Evolutionary conservation across 92 coral and sea anemone species (phyloP), one percentile per base, ranked within the genome.

Genomic region (Chrysogorgia sp.): DNA sequence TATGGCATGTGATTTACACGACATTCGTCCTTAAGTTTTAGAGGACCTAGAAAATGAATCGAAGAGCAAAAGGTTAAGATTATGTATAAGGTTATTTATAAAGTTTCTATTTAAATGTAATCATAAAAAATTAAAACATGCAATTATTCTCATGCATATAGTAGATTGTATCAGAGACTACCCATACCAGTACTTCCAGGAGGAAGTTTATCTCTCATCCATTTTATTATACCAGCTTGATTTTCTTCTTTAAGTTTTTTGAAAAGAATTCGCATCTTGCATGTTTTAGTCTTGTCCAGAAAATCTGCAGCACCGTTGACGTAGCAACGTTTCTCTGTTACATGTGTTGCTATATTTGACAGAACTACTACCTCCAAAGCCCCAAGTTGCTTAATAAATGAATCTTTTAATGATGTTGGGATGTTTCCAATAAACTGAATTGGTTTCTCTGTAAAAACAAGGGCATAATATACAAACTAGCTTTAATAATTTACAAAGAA

Each of bases 1-100:
- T 90, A 92, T 4, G 82, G 31, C 75, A 92, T 61, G 1, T 92
- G 92, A 47, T 91, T 71, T 26, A 84, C 77, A 72, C 40, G 74
- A 7, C 24, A 53, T 2, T 63, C 60, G 3, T 84, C 96, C 55
- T 66, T 69, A 50, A 47, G 67, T 41, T 69, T 8, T 8, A 96
- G 93, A 23, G 96, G 96, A 90, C 71, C 34, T 14, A 6, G 34
- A 63, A 13, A 37, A 69, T 1, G 34, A 77, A 33, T 23, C 14
- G 53, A 34, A 40, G 41, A 33, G 20, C 10, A 4, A 37, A 4
- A 37, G 12, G 5, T 37, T 37, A 37, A 37, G 5, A 37, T 4
- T n/a, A n/a, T n/a, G n/a, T n/a, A n/a, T n/a, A n/a, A n/a, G n/a
- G n/a, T n/a, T n/a, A n/a, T n/a, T n/a, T n/a, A n/a, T n/a, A n/a